Conservation (phyloP, 2,888 invertebrate species). For the Lottia gigantea region DNA sequence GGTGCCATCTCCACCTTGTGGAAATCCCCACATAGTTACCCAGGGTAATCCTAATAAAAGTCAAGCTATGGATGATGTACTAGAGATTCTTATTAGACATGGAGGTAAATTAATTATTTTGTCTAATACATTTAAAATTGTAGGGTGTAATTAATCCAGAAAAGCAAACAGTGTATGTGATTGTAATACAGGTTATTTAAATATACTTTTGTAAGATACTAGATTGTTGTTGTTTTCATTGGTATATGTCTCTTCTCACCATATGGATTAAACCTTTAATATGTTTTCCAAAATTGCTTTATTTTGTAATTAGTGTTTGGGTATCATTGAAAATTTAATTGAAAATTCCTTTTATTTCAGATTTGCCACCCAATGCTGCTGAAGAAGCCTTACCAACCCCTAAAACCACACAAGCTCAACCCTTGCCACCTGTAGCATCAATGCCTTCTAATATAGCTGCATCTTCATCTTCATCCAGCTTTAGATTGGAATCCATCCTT, state of each 20-base stretch:
- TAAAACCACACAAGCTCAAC: slow-evolving; percentile 51
- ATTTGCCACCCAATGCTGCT: slow-evolving; percentile 88
- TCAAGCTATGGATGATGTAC: slow-evolving; percentile 89
- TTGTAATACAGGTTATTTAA: neutral
- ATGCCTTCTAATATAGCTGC: slow-evolving; percentile 23
- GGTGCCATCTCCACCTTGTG: too few relatives aligned
- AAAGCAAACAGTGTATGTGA: neutral
- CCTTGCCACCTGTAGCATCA: slow-evolving; percentile 36
- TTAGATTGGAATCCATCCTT: slow-evolving; percentile 5
- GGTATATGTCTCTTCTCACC: too few relatives aligned
- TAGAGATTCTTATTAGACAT: slow-evolving; percentile 92
- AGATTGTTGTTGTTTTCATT: too few relatives aligned
- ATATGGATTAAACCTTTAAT: too few relatives aligned
- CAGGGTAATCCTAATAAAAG: slow-evolving; percentile 71
- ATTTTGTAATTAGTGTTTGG: too few relatives aligned
- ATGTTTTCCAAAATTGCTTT: too few relatives aligned
- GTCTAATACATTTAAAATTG: neutral
- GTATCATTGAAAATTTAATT: neutral
- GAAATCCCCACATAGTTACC: too few relatives aligned
- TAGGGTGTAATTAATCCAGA: too few relatives aligned
- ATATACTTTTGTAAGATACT: neutral
- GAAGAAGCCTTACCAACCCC: slow-evolving; percentile 76
- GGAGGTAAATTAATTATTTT: slow-evolving; percentile 71
- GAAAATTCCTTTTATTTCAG: slow-evolving; percentile 66
- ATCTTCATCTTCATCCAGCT: slow-evolving; percentile 7